These are phyloP conservation scores for Rousettus madagascariensis DNA, from an alignment of 2,797 vertebrate species.

Conservation along the genomic window DNA sequence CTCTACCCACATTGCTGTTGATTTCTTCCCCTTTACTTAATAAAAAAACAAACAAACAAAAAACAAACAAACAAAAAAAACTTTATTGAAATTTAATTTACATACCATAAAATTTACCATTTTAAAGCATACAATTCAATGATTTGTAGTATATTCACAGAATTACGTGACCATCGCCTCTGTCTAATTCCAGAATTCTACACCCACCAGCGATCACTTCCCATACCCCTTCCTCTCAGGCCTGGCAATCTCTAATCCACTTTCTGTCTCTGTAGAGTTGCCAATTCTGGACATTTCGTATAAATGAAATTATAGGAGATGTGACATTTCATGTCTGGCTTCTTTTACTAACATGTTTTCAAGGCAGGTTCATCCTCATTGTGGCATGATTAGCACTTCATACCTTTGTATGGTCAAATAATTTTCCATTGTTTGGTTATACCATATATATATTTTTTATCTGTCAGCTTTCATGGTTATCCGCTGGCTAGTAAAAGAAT, in stretches of 20 bases:
- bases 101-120: background rate
- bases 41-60: background rate
- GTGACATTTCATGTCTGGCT: background rate
- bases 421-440: background rate
- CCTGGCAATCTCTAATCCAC: background rate
- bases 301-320: background rate
- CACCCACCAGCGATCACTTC: background rate
- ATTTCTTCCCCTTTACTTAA: background rate
- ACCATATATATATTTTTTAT: background rate
- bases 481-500: background rate
- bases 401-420: background rate
- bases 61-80: background rate
- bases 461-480: background rate
- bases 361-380: background rate
- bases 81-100: background rate
- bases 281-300: background rate
- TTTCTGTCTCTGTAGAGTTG: background rate
- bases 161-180: background rate
- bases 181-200: background rate
- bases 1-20: background rate
- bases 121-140: background rate
- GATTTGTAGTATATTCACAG: background rate
- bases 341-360: background rate
- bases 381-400: background rate
- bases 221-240: background rate